These are phyloP conservation scores for Tricholaema leucomelas DNA, from an alignment of 2,113 vertebrate species.

Conservation along the genomic window DNA sequence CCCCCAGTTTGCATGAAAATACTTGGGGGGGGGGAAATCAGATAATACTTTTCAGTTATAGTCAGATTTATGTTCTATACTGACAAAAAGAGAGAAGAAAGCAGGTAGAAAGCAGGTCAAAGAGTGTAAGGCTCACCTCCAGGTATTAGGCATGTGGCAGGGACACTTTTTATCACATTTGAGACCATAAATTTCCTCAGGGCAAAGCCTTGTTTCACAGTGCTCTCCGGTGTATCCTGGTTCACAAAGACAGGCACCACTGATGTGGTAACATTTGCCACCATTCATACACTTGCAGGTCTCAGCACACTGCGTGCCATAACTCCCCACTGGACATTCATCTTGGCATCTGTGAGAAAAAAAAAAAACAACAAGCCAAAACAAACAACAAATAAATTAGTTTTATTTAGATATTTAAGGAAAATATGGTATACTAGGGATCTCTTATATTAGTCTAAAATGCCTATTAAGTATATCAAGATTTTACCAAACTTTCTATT, in stretches of 20 bases:
- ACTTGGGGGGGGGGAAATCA: background rate
- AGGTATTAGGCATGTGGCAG: conserved; percentile 84
- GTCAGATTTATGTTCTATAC: fast-evolving
- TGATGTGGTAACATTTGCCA: conserved; percentile 89
- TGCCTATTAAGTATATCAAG: fast-evolving
- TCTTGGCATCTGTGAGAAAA: conserved; percentile 87
- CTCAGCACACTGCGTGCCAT: conserved; percentile 82
- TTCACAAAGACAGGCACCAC: conserved; percentile 89
- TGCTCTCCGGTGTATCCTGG: conserved; percentile 86
- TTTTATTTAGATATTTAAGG: background rate
- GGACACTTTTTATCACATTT: conserved; percentile 89
- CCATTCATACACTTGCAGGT: conserved; percentile 87
- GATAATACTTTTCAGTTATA: background rate
- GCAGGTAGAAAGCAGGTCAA: background rate
- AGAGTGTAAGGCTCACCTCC: conserved; percentile 76
- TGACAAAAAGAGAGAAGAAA: too few species aligned
- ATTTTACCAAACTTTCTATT: background rate
- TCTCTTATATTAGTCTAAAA: background rate
- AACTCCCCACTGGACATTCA: conserved; percentile 88
- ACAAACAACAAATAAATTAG: background rate
- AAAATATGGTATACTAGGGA: background rate
- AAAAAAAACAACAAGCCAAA: background rate
- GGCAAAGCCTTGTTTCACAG: conserved; percentile 87
- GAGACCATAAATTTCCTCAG: conserved; percentile 85
- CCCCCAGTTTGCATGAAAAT: background rate